phyloP scores from a whole-genome alignment of 1,140 invertebrate species.

The Euura lappo region DNA sequence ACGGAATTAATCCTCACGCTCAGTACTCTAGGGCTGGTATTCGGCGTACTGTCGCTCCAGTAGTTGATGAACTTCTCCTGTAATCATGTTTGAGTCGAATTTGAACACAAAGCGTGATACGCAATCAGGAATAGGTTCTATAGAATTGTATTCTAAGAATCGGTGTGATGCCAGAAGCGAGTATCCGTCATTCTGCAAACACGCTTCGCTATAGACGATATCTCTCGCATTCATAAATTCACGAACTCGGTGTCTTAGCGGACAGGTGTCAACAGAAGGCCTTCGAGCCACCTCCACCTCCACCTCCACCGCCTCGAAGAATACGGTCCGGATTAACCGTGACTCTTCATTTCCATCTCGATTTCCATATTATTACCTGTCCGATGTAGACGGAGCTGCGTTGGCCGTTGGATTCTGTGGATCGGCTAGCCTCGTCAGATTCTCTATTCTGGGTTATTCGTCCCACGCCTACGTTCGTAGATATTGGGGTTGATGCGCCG shows the following conservation, averaged over 20 bases:
- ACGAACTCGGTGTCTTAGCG: slow-evolving; percentile 11
- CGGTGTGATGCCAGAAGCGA: too few relatives aligned
- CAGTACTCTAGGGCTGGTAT: slow-evolving; percentile 44
- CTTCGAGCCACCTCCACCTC: slow-evolving; percentile 27
- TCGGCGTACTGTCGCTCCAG: slow-evolving; percentile 46
- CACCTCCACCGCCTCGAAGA: slow-evolving; percentile 22
- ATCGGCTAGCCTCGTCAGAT: slow-evolving; percentile 47
- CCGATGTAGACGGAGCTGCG: slow-evolving; percentile 53
- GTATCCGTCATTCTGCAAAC: too few relatives aligned
- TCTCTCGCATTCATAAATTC: too few relatives aligned
- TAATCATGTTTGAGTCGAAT: slow-evolving; percentile 26
- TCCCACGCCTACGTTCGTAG: slow-evolving; percentile 27
- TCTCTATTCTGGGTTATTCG: slow-evolving; percentile 49
- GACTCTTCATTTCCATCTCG: slow-evolving; percentile 16
- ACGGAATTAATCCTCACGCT: slow-evolving; percentile 54
- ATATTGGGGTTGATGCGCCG: slow-evolving; percentile 30
- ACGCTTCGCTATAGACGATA: too few relatives aligned
- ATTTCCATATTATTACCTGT: slow-evolving; percentile 47
- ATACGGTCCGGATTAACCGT: slow-evolving; percentile 9
- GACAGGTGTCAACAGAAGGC: slow-evolving; percentile 28
- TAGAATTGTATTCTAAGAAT: background rate
- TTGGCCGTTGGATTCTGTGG: slow-evolving; percentile 48
- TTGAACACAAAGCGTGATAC: slow-evolving; percentile 4
- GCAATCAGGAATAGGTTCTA: slow-evolving; percentile 19
- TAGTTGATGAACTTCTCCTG: slow-evolving; percentile 58